These are phyloP conservation scores for Megalops atlanticus DNA, from an alignment of 2,113 vertebrate species.

Conservation along the genomic window DNA sequence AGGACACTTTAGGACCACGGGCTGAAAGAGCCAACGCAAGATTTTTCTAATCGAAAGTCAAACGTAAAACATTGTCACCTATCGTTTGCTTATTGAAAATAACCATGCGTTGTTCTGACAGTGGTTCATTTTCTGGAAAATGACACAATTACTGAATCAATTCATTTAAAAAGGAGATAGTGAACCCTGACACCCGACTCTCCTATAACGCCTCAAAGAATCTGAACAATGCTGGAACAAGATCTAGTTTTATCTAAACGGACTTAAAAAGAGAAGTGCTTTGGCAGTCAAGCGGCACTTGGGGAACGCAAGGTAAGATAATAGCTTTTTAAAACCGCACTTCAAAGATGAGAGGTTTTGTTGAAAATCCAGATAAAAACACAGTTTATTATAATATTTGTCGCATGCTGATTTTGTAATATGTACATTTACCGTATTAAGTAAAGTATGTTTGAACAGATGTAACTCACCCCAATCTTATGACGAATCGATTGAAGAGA, in stretches of 20 bases:
- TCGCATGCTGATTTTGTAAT: too few species aligned
- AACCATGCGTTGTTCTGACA: not conserved
- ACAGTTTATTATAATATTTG: too few species aligned
- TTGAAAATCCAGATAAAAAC: not conserved
- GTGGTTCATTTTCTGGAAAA: not conserved
- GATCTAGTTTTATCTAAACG: not conserved
- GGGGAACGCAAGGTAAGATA: conserved; percentile 15
- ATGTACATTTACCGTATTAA: too few species aligned
- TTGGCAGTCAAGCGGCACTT: not conserved
- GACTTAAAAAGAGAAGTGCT: conserved; percentile 5
- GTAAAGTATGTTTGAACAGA: too few species aligned
- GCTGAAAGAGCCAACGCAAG: not conserved
- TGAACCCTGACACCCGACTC: not conserved
- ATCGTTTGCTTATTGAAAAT: not conserved
- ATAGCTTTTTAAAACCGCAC: not conserved
- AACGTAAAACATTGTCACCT: not conserved
- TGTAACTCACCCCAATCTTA: not conserved
- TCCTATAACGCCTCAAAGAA: conserved; percentile 11
- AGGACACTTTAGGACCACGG: conserved; percentile 44
- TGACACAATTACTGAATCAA: not conserved
- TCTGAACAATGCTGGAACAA: conserved; percentile 4
- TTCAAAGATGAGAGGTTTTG: not conserved
- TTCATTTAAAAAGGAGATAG: not conserved
- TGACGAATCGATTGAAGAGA: not conserved
- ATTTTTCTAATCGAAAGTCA: not conserved